Percentiles rank a stretch among this genome's conserved stretches.
These are phyloP conservation scores for Euproctis similis DNA, from an alignment of 2,888 invertebrate genomes.

Conservation along the genomic window DNA sequence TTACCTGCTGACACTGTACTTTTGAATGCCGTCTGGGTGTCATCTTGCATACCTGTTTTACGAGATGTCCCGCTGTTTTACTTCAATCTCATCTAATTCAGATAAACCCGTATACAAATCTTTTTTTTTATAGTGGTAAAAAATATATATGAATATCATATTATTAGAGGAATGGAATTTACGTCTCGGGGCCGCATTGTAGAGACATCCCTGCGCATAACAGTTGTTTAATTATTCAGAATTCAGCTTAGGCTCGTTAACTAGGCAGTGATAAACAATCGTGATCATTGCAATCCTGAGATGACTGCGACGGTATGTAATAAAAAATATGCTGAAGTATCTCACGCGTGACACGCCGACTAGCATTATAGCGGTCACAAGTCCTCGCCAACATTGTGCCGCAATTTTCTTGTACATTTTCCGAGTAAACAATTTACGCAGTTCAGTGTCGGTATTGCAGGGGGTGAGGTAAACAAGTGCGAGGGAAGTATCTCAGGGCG, in stretches of 20 bases:
- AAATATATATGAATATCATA: neutral
- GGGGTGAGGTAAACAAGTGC: constrained; percentile 21
- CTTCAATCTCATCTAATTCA: constrained; percentile 2
- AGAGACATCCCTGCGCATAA: constrained; percentile 17
- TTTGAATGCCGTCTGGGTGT: neutral
- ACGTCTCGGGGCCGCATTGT: constrained; percentile 2
- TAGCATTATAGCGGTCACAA: constrained; percentile 41
- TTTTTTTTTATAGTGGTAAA: constrained; percentile 1
- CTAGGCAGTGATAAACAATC: constrained; percentile 42
- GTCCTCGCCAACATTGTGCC: constrained; percentile 43
- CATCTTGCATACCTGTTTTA: constrained; percentile 4
- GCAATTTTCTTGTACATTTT: constrained; percentile 69
- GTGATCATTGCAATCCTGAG: constrained; percentile 43
- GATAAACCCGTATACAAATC: neutral
- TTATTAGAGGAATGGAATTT: too few relatives aligned
- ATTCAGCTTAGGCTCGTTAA: constrained; percentile 27
- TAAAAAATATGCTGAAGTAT: constrained; percentile 47
- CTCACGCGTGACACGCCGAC: constrained; percentile 44
- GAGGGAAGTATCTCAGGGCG: constrained; percentile 19
- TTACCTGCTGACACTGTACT: constrained; percentile 2
- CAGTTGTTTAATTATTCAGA: constrained; percentile 25
- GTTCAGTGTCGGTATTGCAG: constrained; percentile 46
- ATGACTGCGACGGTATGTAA: constrained; percentile 48
- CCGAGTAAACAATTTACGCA: constrained; percentile 67
- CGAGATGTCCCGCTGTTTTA: constrained; percentile 5